Evolutionary conservation across 1,140 invertebrate genomes (phyloP), one percentile per base, ranked within the genome.

Genomic region (Triops cancriformis): DNA sequence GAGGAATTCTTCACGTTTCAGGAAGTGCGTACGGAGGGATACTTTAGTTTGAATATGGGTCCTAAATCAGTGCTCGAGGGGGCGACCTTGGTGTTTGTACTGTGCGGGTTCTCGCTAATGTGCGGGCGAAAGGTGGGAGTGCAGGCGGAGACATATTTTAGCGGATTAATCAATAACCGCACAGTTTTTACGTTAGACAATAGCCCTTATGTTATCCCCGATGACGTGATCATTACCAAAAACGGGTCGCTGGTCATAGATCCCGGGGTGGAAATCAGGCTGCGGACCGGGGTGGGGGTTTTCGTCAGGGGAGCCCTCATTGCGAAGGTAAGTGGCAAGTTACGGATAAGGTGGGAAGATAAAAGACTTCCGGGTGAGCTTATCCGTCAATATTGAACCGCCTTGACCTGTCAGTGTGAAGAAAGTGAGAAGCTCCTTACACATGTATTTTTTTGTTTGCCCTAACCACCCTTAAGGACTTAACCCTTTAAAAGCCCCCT

Each of bases 221-320:
- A 93, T 82, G 93, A 97, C 85, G 85, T 97, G n/a, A 87, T 91
- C 73, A 87, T 97, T 31, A 90, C 93, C 80, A 85, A 86, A 64
- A 88, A 89, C 75, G 92, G 89, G 0, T 89, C 91, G 82, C 85
- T 98, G 73, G 86, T 91, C 28, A 89, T 98, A 72, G 92, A 95
- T 82, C 89, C 95, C 0, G 96, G 96, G 0, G 93, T 95, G 0
- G 90, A 90, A 81, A 85, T 98, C 12, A 87, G 90, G 74, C 96
- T 98, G 85, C 90, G 91, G 5, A 92, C 94, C 2, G 94, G 94
- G 86, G 90, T 94, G 81, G 96, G 95, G 75, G 92, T 98, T 80
- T 96, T 93, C 42, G 92, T 98, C 26, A 89, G 91, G 82, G 96
- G 96, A 80, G 89, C 91, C 80, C 85, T 98, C 7, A 90, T 89